A percentile compares a stretch with the other conserved stretches of the same genome.
These are phyloP conservation scores for Neostethus bicornis DNA, from an alignment of 2,797 vertebrate genomes.

Conservation along the genomic window DNA sequence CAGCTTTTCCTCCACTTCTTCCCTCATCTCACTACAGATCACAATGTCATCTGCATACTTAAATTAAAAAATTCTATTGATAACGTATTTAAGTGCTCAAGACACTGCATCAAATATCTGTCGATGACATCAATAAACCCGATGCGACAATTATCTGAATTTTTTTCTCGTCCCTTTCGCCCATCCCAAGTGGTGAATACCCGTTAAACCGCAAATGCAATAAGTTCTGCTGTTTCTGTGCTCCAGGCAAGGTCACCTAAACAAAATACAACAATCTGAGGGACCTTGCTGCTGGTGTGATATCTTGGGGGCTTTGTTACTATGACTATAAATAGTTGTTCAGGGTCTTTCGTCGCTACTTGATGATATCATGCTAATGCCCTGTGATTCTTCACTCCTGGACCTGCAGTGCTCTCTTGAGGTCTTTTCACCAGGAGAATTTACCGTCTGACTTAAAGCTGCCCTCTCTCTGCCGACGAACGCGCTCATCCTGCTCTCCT, in stretches of 20 bases:
- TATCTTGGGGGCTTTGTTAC: conserved; percentile 54
- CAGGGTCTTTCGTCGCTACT: conserved; percentile 24
- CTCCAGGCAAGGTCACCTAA: conserved; percentile 59
- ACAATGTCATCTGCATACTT: no score
- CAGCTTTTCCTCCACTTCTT: no score
- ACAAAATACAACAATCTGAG: conserved; percentile 53
- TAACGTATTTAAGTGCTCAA: no score
- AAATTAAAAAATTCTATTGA: no score
- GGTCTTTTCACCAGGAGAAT: conserved; percentile 46
- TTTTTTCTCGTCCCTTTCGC: no score
- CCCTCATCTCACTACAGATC: no score
- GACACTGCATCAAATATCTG: no score
- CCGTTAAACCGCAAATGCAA: conserved; percentile 16
- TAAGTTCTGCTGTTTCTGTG: conserved; percentile 6
- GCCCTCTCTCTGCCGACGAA: conserved; percentile 46
- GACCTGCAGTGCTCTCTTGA: conserved; percentile 46
- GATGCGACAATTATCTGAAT: no score
- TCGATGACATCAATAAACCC: no score
- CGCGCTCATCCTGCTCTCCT: conserved; percentile 55
- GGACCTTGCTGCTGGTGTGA: conserved; percentile 44
- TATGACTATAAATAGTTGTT: conserved; percentile 17
- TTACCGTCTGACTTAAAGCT: conserved; percentile 48
- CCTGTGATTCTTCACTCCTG: conserved; percentile 55
- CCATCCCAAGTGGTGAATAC: no score
- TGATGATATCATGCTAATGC: conserved; percentile 63